Evolutionary conservation across 1,140 invertebrate genomes (phyloP).

Genomic region (Phenacoccus solenopsis): DNA sequence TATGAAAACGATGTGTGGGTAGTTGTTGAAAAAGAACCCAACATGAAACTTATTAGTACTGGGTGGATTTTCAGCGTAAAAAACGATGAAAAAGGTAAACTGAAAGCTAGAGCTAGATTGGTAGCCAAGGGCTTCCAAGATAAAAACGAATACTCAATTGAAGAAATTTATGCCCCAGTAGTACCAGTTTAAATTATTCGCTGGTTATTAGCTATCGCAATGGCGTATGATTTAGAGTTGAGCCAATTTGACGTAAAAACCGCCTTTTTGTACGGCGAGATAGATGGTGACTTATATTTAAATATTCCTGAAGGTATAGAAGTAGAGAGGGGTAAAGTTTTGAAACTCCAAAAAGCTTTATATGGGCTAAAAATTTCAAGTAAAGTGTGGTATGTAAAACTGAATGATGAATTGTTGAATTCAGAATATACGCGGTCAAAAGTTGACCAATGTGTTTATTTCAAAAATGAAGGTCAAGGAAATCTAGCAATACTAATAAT

Average conservation of each 20-base stretch:
- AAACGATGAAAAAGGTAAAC: no score
- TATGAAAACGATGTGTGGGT: no score
- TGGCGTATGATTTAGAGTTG: not conserved
- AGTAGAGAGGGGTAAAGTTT: not conserved
- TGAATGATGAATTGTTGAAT: not conserved
- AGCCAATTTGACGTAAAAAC: slow-evolving; percentile 18
- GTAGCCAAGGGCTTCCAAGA: no score
- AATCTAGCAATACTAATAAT: not conserved
- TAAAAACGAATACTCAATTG: no score
- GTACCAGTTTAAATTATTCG: no score
- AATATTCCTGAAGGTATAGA: slow-evolving; percentile 19
- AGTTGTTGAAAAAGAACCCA: no score
- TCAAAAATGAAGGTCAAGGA: not conserved
- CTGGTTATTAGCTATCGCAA: not conserved
- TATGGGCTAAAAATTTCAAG: slow-evolving; percentile 18
- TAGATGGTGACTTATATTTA: slow-evolving; percentile 10
- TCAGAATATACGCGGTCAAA: not conserved
- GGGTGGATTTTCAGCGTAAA: no score
- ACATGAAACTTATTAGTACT: no score
- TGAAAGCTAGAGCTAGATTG: no score
- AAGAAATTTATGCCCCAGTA: no score
- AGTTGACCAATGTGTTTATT: slow-evolving; percentile 13
- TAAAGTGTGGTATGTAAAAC: slow-evolving; percentile 1
- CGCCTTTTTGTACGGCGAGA: slow-evolving; percentile 16
- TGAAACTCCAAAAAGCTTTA: slow-evolving; percentile 18